Evolutionary conservation across 2,888 invertebrate species (phyloP), one percentile per base, ranked within the genome.

Genomic region (Sarcophaga variegata): DNA sequence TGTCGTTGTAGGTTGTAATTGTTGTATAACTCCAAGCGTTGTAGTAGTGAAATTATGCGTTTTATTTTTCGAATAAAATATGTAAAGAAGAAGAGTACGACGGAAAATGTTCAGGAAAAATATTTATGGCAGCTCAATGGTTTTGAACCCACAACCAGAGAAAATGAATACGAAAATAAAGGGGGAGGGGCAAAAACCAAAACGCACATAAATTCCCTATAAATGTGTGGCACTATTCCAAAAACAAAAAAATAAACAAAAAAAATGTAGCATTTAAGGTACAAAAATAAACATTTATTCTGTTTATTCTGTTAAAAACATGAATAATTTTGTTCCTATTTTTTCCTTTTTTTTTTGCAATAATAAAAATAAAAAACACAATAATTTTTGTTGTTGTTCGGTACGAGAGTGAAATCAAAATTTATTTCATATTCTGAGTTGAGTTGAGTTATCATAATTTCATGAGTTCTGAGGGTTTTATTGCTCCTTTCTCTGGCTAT

Each of bases 71-170:
- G 17, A 54, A 54, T 14, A 54, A 54, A 12, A 71, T 66, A 67
- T 62, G 37, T 2, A 37, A 37, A 37, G 8, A 0, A 37, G 37
- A 37, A 37, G 37, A 10, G 10, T 37, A 8, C 0, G 37, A 37
- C 2, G 37, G 37, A 10, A 10, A 8, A 37, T 2, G 2, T 37
- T 37, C 10, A 37, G 37, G 10, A 79, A 75, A 87, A 87, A 81
- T 82, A 77, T 87, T 83, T 84, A 87, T 84, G 78, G 78, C 64
- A 54, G 69, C 81, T 83, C 83, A 81, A 78, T 87, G 78, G 77
- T 81, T 86, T 83, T 81, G 81, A 83, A 81, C 77, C n/a, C 64
- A 37, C 37, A 70, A 78, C 17, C 70, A 77, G 66, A 78, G 69
- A 25, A 25, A 77, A 22, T 49, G 45, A 17, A 54, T 45, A 10